Percentiles rank a stretch among this genome's conserved stretches.
These are phyloP conservation scores for Drosophila pullipes DNA, from an alignment of 2,888 invertebrate species.

Conservation along the genomic window DNA sequence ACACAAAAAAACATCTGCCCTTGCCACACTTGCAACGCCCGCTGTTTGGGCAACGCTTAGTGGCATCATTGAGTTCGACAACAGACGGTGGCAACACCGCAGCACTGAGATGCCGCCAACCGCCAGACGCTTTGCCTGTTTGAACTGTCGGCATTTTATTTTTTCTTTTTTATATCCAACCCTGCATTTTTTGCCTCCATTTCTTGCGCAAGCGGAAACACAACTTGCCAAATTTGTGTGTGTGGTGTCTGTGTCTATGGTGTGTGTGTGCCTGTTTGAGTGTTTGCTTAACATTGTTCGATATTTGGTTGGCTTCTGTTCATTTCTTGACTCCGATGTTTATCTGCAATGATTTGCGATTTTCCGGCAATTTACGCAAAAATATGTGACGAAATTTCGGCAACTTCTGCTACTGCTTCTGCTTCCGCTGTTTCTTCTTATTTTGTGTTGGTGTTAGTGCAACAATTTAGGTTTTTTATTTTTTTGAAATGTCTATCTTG, in stretches of 20 bases:
- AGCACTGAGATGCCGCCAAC: constrained; percentile 64
- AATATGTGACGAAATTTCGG: constrained; percentile 82
- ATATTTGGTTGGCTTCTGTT: constrained; percentile 76
- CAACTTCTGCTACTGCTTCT: constrained; percentile 10
- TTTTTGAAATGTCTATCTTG: constrained; percentile 64
- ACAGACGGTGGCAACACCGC: constrained; percentile 69
- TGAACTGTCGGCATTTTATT: constrained; percentile 22
- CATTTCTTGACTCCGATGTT: constrained; percentile 80
- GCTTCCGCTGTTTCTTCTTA: not conserved
- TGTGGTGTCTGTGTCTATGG: constrained; percentile 23
- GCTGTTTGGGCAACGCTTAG: constrained; percentile 54
- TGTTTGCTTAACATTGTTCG: constrained; percentile 78
- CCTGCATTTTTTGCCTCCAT: constrained; percentile 46
- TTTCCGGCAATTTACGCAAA: constrained; percentile 83
- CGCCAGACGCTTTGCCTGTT: constrained; percentile 56
- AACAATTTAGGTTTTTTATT: constrained; percentile 65
- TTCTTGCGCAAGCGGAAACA: constrained; percentile 72
- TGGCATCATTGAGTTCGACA: constrained; percentile 75
- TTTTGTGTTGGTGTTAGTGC: constrained; percentile 46
- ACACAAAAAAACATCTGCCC: not conserved
- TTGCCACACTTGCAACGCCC: not conserved
- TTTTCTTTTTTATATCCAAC: constrained; percentile 11
- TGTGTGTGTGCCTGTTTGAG: constrained; percentile 38
- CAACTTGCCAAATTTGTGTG: constrained; percentile 59
- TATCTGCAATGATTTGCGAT: constrained; percentile 82